Evolutionary conservation across 2,113 vertebrate genomes (phyloP).

Genomic region (Romanogobio albipinnatus): DNA sequence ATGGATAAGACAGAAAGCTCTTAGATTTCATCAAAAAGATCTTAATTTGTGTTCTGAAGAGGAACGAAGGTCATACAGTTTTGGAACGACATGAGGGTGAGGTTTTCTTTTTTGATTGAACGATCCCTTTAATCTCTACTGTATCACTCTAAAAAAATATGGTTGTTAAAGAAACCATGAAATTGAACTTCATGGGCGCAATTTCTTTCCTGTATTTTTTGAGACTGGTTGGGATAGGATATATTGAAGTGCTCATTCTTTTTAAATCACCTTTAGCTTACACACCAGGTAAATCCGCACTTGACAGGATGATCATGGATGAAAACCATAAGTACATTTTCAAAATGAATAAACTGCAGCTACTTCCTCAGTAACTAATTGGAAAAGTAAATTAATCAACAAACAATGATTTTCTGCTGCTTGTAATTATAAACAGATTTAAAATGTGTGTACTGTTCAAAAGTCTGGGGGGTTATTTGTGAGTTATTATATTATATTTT

Average conservation of each 20-base stretch:
- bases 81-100: too few species aligned
- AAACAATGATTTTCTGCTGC: neutral
- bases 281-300: neutral
- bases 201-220: neutral
- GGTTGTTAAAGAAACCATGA: neutral
- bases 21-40: too few species aligned
- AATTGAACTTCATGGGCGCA: neutral
- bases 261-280: neutral
- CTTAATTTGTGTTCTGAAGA: too few species aligned
- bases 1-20: too few species aligned
- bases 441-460: neutral
- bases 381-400: neutral
- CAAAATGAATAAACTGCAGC: neutral
- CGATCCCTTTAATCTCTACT: neutral
- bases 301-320: neutral
- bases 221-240: neutral
- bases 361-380: neutral
- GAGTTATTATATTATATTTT: too few species aligned
- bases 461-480: neutral
- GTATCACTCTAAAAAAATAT: neutral
- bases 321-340: neutral
- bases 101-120: too few species aligned
- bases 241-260: neutral
- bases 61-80: too few species aligned
- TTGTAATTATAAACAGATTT: neutral